phyloP scores from a whole-genome alignment of 2,888 invertebrate species.

The Cephus rjabovi region DNA sequence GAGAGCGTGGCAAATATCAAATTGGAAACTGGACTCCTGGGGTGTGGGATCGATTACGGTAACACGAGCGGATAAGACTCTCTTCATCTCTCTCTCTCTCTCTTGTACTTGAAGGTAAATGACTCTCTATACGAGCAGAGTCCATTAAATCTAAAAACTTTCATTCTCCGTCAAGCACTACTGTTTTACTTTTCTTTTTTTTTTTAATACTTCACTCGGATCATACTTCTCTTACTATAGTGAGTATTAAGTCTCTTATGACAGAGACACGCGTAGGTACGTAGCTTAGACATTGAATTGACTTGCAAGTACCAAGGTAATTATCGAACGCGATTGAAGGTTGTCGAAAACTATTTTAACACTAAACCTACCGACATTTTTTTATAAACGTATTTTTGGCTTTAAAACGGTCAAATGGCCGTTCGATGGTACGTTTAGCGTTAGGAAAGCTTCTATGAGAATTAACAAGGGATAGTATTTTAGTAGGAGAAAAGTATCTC shows the following conservation, averaged over 20 bases:
- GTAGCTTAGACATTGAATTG: background rate
- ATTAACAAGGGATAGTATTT: background rate
- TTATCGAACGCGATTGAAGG: background rate
- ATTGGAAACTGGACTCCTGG: conserved; percentile 50
- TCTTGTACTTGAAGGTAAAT: background rate
- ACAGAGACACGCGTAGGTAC: background rate
- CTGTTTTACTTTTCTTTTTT: background rate
- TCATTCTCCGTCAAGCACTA: background rate
- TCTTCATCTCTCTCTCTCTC: background rate
- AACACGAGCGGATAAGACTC: background rate
- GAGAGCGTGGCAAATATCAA: conserved; percentile 41
- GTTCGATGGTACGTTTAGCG: too few relatives aligned
- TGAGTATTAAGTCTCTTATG: background rate
- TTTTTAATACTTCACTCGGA: background rate
- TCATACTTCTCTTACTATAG: background rate
- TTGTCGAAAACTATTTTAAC: background rate
- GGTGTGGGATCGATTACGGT: conserved; percentile 49
- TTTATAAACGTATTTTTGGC: too few relatives aligned
- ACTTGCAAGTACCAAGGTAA: background rate
- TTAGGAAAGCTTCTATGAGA: background rate
- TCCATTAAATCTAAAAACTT: background rate
- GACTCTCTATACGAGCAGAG: background rate
- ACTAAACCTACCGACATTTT: too few relatives aligned
- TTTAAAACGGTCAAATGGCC: too few relatives aligned
- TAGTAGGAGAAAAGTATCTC: background rate